A percentile compares a stretch with the other conserved stretches of the same genome.
Evolutionary conservation across 2,113 vertebrate species (phyloP).

Genomic region (Naja naja): DNA sequence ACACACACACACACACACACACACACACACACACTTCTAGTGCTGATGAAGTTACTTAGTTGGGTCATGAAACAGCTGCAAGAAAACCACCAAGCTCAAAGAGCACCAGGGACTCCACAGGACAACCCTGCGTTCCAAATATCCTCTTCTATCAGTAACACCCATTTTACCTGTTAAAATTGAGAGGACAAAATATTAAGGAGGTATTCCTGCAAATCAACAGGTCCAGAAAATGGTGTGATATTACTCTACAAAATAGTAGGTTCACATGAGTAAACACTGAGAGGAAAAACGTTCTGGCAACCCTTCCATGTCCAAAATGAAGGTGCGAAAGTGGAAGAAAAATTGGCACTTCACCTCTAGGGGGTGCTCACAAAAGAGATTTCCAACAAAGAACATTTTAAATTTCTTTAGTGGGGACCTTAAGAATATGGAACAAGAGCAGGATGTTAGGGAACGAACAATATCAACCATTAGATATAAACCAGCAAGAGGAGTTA

Average conservation of each 20-base stretch:
- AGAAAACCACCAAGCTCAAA: neutral
- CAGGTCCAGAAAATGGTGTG: neutral
- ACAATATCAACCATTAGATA: neutral
- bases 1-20: too few relatives aligned
- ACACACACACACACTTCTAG: neutral
- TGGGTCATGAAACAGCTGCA: neutral
- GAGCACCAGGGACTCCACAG: neutral
- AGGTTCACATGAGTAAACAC: neutral
- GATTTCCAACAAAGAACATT: neutral
- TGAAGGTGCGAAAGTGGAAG: neutral
- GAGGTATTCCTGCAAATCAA: neutral
- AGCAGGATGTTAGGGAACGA: neutral
- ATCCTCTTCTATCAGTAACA: neutral
- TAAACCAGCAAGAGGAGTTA: neutral
- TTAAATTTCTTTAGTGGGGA: neutral
- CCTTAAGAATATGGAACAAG: neutral
- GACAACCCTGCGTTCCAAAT: neutral
- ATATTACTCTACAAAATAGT: neutral
- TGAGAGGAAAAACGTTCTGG: neutral
- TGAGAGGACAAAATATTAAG: neutral
- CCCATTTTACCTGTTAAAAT: neutral
- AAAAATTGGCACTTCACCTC: conserved; percentile 15
- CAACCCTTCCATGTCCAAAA: neutral
- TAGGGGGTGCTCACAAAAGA: conserved; percentile 37
- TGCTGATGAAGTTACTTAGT: neutral